phyloP scores from a whole-genome alignment of 1,140 invertebrate species.

The Ceratitis capitata region DNA sequence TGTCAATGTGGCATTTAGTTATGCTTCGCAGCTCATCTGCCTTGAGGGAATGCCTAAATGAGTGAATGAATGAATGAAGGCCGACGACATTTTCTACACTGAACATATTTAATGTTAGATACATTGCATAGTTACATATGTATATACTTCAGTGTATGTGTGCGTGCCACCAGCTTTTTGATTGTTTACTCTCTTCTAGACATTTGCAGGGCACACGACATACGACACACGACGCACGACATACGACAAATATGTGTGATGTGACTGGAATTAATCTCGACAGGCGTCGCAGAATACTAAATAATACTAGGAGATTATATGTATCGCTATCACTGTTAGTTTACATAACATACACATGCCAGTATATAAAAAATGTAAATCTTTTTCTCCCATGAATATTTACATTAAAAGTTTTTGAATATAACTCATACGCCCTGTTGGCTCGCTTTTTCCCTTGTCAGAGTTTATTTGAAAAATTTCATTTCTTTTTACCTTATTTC shows the following conservation, averaged over 20 bases:
- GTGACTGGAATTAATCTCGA: constrained; percentile 18
- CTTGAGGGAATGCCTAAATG: too few species aligned
- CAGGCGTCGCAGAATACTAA: too few species aligned
- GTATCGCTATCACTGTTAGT: background rate
- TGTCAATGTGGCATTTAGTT: constrained; percentile 31
- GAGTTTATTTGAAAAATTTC: too few species aligned
- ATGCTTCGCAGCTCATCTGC: constrained; percentile 19
- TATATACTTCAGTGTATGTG: background rate
- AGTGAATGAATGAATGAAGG: constrained; percentile 17
- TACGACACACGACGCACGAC: background rate
- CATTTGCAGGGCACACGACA: background rate
- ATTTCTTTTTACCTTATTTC: too few species aligned
- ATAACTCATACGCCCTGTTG: background rate
- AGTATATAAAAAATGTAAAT: background rate
- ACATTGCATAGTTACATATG: background rate
- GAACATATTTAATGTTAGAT: background rate
- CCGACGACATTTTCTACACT: constrained; percentile 14
- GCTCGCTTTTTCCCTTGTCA: too few species aligned
- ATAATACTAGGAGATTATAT: background rate
- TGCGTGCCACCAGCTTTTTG: background rate
- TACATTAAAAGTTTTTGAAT: background rate
- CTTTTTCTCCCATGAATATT: background rate
- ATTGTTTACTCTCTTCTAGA: background rate
- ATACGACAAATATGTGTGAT: background rate
- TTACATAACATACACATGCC: background rate